Conservation (phyloP, 64 coral and sea anemone genomes). For the Montipora efflorescens region DNA sequence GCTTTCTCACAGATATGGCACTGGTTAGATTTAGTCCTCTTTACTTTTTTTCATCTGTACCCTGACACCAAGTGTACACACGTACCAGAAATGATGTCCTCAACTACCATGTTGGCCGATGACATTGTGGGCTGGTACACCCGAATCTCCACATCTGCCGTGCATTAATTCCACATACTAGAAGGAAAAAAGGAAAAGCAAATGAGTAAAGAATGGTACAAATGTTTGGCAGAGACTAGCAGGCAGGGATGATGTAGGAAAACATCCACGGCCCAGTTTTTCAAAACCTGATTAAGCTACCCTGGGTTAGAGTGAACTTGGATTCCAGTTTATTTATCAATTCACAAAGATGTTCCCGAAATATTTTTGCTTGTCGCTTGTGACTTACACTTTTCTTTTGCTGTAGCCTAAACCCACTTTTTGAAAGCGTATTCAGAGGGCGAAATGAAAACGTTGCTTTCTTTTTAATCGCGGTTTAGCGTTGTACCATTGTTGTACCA, state of each 20-base stretch:
- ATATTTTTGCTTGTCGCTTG: too few relatives aligned
- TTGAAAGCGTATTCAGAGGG: too few relatives aligned
- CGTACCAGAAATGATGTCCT: slow-evolving; percentile 1
- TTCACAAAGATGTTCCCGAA: too few relatives aligned
- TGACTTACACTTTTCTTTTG: too few relatives aligned
- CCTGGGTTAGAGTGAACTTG: too few relatives aligned
- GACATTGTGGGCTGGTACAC: slow-evolving; percentile 27
- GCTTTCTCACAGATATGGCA: slow-evolving; percentile 6
- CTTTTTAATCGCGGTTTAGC: too few relatives aligned
- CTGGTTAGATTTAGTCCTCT: neutral
- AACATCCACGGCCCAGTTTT: neutral
- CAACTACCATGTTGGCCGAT: slow-evolving; percentile 23
- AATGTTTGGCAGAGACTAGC: slow-evolving; percentile 11
- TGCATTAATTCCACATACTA: neutral
- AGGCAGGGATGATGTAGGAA: slow-evolving; percentile 5
- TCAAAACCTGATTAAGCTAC: neutral
- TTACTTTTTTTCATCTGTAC: neutral
- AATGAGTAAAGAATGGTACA: slow-evolving; percentile 25
- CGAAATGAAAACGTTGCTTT: too few relatives aligned
- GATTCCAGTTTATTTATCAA: too few relatives aligned
- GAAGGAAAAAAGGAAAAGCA: slow-evolving; percentile 1
- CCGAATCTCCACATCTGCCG: neutral
- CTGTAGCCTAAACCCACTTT: too few relatives aligned
- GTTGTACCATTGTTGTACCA: neutral
- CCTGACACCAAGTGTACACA: neutral